Base-by-base conservation (phyloP, 2,797 vertebrate species). In the Erpetoichthys calabaricus region DNA sequence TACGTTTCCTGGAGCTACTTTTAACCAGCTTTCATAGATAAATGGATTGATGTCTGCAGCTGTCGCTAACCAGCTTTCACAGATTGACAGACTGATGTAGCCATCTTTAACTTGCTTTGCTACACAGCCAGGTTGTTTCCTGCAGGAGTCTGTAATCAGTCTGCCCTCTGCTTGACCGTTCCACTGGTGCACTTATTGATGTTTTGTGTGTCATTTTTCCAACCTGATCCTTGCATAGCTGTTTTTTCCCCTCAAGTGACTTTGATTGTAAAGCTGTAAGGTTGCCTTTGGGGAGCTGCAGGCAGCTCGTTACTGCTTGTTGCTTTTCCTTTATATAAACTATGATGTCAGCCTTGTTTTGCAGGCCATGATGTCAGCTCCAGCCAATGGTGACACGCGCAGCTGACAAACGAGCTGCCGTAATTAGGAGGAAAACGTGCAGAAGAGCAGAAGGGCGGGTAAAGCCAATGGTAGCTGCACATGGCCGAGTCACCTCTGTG, bases 291-390 rank as follows among this genome's bases (percentile, higher is more conserved):
- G 63, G 59, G 58, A 56, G 62, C 67, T 65, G 62, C 64, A 73
- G 72, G 72, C 62, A 44, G 65, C 77, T 63, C 72, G 73, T 70
- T 62, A 60, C 62, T 6, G 51, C 66, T 69, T 71, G 66, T 71
- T 65, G 73, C 59, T 46, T 73, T 74, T 77, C 82, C 81, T 81
- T 81, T 42, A 86, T 85, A 86, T 86, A 86, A 76, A 77, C 69
- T 63, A 70, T 79, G 76, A 75, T 80, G 73, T 73, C 78, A 73
- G 53, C 76, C 70, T 78, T 79, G 64, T 78, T 75, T 72, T 72
- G 79, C 78, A 79, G 77, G 71, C 71, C 69, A 78, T 86, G 83
- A 86, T 86, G 84, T 86, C 83, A 86, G 76, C 63, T 3, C 60
- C 68, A 80, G 73, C 84, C 84, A 86, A 86, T 86, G 80, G 74